phyloP scores from a whole-genome alignment of 2,113 vertebrate species.

The Pluvianellus socialis region DNA sequence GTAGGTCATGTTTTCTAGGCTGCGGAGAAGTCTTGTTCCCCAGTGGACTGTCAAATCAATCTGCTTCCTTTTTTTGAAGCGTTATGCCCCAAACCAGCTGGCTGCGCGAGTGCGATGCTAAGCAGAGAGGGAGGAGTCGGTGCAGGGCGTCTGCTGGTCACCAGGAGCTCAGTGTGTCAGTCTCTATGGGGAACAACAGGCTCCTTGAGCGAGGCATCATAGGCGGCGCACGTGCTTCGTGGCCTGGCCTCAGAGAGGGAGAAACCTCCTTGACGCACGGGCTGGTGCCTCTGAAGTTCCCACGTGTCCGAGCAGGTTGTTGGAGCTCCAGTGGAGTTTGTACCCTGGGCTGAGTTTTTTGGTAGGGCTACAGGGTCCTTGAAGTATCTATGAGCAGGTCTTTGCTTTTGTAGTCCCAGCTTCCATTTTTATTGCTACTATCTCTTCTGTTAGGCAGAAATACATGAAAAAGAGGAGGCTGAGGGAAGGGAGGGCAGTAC shows the following conservation, averaged over 20 bases:
- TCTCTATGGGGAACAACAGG: not conserved
- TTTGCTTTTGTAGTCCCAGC: not conserved
- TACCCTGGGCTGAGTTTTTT: not conserved
- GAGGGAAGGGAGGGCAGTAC: not conserved
- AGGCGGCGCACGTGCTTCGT: accelerated
- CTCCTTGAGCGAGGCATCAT: not conserved
- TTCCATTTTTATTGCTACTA: not conserved
- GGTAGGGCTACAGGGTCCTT: not conserved
- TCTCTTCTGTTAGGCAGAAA: not conserved
- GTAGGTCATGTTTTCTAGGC: conserved; percentile 67
- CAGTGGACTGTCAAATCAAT: conserved; percentile 67
- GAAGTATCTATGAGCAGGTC: not conserved
- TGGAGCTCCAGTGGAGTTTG: not conserved
- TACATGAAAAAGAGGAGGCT: not conserved
- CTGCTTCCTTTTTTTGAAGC: conserved; percentile 26
- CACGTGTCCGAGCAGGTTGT: not conserved
- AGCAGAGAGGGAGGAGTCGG: not conserved
- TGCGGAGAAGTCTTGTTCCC: conserved; percentile 38
- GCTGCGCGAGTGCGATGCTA: not conserved
- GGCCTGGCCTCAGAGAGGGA: not conserved
- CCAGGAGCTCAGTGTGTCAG: not conserved
- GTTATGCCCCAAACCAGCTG: conserved; percentile 45
- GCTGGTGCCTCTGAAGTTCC: too few species aligned
- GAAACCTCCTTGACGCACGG: not conserved
- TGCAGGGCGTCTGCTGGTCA: not conserved